These are phyloP conservation scores for Agrypnus murinus DNA, from an alignment of 2,888 invertebrate species.

Conservation along the genomic window DNA sequence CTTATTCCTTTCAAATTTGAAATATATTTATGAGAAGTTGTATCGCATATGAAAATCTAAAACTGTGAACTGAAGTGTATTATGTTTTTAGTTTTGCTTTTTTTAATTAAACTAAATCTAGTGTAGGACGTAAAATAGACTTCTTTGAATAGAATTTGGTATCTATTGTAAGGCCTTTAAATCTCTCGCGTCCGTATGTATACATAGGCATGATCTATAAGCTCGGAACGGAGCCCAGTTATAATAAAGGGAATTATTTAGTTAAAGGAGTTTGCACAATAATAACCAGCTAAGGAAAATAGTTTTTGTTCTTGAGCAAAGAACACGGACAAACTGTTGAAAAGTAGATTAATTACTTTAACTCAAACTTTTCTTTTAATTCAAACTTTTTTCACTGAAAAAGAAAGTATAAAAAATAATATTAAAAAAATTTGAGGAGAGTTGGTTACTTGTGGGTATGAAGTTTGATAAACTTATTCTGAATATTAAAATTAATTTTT, in stretches of 20 bases:
- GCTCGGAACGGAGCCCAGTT: not conserved
- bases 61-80: no score
- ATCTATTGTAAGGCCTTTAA: no score
- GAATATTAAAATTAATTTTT: no score
- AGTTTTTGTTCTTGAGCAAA: conserved; percentile 7
- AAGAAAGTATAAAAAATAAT: conserved; percentile 3
- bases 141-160: no score
- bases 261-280: conserved; percentile 16
- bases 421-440: conserved; percentile 2
- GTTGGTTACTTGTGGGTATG: no score
- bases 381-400: conserved; percentile 1
- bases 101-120: no score
- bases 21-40: not conserved
- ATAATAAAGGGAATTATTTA: conserved; percentile 22
- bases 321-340: not conserved
- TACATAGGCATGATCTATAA: not conserved
- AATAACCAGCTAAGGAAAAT: not conserved
- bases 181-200: no score
- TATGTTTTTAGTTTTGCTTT: no score
- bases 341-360: conserved; percentile 8
- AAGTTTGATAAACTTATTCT: no score
- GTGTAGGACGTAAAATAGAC: no score
- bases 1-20: not conserved
- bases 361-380: no score
- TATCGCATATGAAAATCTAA: not conserved